Conservation (phyloP, 2,797 vertebrate genomes). For the Monodelphis domestica region DNA sequence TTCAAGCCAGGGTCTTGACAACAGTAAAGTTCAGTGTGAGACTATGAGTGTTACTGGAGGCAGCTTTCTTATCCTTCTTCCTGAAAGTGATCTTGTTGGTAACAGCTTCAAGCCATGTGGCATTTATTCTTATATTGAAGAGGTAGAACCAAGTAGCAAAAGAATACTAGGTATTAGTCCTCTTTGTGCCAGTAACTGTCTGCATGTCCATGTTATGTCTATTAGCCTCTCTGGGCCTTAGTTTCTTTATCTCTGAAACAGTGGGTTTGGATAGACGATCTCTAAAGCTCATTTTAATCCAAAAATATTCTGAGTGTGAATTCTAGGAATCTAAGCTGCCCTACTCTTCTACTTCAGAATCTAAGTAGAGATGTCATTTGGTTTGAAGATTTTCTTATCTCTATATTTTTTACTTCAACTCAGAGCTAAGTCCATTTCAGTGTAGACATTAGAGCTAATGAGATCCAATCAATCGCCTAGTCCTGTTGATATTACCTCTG, state of each 20-base stretch:
- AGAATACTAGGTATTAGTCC: background rate
- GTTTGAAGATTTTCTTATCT: background rate
- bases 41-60: background rate
- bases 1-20: background rate
- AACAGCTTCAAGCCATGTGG: background rate
- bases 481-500: background rate
- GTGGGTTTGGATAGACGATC: background rate
- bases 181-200: background rate
- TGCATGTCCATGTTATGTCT: background rate
- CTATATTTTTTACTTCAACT: background rate
- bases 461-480: background rate
- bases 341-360: background rate
- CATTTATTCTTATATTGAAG: background rate
- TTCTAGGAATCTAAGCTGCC: background rate
- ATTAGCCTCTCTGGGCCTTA: background rate
- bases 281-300: background rate
- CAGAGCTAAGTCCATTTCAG: background rate
- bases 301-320: background rate
- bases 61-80: background rate
- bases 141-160: background rate
- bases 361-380: background rate
- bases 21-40: background rate
- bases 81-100: background rate
- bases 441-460: background rate
- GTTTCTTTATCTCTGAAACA: background rate